Evolutionary conservation across 2,797 vertebrate species (phyloP), one percentile per base, ranked within the genome.

Genomic region (Cyclura pinguis): DNA sequence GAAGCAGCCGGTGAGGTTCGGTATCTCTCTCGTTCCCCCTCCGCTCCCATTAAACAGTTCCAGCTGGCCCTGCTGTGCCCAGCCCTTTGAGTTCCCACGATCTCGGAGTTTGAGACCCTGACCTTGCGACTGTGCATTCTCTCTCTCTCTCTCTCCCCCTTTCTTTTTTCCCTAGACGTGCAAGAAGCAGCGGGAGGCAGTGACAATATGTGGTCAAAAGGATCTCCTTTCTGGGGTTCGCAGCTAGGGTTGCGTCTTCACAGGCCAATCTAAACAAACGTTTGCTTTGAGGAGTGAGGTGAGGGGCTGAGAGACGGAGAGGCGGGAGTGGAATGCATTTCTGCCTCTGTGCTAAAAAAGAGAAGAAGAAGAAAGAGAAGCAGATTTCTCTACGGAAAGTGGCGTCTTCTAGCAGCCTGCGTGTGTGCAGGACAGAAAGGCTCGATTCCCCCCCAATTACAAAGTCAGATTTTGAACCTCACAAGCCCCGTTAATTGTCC

Each of bases 11-110:
- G 69, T 88, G 85, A 13, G 4, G 92, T 89, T 86, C 59, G 59
- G 24, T 20, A 64, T n/a, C 89, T 67, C 90, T 86, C 1, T 0
- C 1, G 4, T 55, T 93, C 92, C 20, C 6, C 18, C 52, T 94
- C 92, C 80, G 89, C 85, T 64, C 72, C 55, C 78, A 0, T 55
- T 82, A 32, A 93, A 90, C 90, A 42, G 80, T 90, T 94, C 92
- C 96, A 96, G 91, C 96, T 96, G 95, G 93, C 91, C 89, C 89
- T n/a, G 80, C 85, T 55, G 93, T 2, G 73, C 0, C 4, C 67
- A 74, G 92, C 91, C 84, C 59, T 92, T 94, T 95, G 86, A 22
- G 80, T 97, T 97, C 94, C 95, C 95, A 95, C 38, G 84, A 85
- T 94, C 95, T 77, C 29, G 2, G 50, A 50, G 88, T 55, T 82